Conservation (phyloP, 2,113 vertebrate species). For the Nestor notabilis region DNA sequence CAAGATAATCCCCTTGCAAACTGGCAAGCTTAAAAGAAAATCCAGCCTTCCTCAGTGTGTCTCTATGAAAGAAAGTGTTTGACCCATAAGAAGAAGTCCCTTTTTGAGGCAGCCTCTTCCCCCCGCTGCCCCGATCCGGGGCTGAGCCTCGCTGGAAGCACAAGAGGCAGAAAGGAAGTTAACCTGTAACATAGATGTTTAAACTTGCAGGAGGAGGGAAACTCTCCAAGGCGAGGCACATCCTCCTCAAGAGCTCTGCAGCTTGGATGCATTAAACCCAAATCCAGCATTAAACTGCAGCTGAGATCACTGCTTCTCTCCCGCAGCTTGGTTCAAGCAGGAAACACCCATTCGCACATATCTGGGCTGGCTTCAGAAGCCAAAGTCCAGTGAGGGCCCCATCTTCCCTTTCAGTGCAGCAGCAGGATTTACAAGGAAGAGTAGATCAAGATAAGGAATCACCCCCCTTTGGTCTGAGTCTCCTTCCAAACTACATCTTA, state of each 20-base stretch:
- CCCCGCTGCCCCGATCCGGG: neutral
- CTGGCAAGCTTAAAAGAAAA: neutral
- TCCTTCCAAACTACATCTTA: neutral
- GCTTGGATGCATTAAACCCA: neutral
- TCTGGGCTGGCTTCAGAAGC: neutral
- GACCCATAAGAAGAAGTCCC: neutral
- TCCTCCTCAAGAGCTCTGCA: neutral
- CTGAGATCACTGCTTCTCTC: neutral
- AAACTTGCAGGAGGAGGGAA: neutral
- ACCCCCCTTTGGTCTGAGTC: neutral
- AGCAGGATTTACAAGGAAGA: neutral
- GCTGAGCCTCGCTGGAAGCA: rapidly evolving
- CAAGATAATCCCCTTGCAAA: neutral
- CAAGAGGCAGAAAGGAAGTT: neutral
- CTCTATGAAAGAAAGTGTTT: neutral
- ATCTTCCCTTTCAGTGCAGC: neutral
- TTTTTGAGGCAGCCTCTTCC: neutral
- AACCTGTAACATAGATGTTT: neutral
- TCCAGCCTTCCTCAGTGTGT: neutral
- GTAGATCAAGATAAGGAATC: neutral
- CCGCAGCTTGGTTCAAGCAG: neutral
- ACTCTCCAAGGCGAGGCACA: neutral
- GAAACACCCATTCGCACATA: neutral
- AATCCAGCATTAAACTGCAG: neutral
- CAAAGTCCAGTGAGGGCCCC: neutral